Base-by-base conservation (phyloP, 2,888 invertebrate species). In the Heliconius cydno region DNA sequence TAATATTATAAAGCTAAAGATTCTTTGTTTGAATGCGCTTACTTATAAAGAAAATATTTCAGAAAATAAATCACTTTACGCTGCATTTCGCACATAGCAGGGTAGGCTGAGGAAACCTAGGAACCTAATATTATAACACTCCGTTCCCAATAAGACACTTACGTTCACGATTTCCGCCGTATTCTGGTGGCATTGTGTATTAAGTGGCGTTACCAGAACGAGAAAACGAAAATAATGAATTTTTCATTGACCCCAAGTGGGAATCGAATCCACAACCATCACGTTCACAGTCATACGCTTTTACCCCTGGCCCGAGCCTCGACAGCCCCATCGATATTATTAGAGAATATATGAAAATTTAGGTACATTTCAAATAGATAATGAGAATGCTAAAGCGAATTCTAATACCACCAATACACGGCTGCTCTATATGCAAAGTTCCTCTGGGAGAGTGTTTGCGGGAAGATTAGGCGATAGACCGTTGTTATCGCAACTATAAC, bases 371-470 rank as follows among this genome's bases (percentile, higher is more conserved):
- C 12, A 25, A 41, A 38, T 10, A 41, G 38, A 68, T 68, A 68
- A 68, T 68, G 34, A 68, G 38, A 68, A 68, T 15, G 34, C 12
- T n/a, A 68, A 68, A 68, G 68, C 22, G 68, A 41, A 41, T 41
- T 68, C 38, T 25, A 41, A 25, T 41, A 38, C 25, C 41, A 68
- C 38, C 38, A n/a, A 25, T n/a, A 13, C n/a, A n/a, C 38, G 38
- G 3, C n/a, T n/a, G 68, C 68, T 41, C 41, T 68, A 6, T 68
- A 68, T n/a, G 38, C n/a, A 41, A 65, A 65, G 65, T n/a, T 25
- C 68, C 68, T 41, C 25, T 34, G 68, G 68, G 68, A 68, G 68
- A 68, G 68, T 41, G 25, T 68, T 68, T 68, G 68, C 41, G n/a
- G 38, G 38, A 68, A 25, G 38, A 68, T 68, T 68, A 68, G 68